Evolutionary conservation across 1,140 invertebrate genomes (phyloP), one percentile per base, ranked within the genome.

Genomic region (Micrasema longulum): DNA sequence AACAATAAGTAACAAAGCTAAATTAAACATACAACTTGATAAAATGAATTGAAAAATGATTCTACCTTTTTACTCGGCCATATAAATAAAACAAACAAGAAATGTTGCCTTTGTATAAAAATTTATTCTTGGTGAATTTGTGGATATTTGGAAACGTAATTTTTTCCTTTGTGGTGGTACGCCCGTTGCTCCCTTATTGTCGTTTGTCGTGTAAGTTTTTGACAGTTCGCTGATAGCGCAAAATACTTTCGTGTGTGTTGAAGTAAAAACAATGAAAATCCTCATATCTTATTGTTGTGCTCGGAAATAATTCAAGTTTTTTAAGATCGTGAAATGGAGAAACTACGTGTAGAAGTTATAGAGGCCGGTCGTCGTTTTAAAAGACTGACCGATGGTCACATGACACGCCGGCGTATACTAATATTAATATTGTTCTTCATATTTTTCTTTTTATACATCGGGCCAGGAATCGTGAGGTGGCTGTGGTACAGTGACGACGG

Each of bases 381-480:
- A 77, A 83, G 89, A 71, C 74, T 89, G 18, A 78, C 85, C 22
- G 89, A 91, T 68, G 87, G 88, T 14, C 89, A 88, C 76, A 83
- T 87, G 72, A 91, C 90, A 1, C 89, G 89, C 78, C 87, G 91
- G 64, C 90, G 89, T 76, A 77, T 91, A 50, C 85, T 92, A 72
- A 74, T 92, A 50, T 69, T 92, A 60, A 71, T 90, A 9, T 77
- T 91, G 7, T 79, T 90, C 36, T 79, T 88, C 52, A 86, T 89
- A 76, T 87, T 86, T 36, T 79, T 91, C 38, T 78, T 92, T 22
- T 81, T 92, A 23, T 91, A 92, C 75, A 79, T 91, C 62, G 89
- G 89, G 36, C 89, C 90, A 41, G 82, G 84, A 35, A 78, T 91
- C 22, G 84, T 89, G 77, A 87, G 87, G 62, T 91, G 89, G 85